Evolutionary conservation across 2,797 vertebrate genomes (phyloP).

Genomic region (Coluber constrictor): DNA sequence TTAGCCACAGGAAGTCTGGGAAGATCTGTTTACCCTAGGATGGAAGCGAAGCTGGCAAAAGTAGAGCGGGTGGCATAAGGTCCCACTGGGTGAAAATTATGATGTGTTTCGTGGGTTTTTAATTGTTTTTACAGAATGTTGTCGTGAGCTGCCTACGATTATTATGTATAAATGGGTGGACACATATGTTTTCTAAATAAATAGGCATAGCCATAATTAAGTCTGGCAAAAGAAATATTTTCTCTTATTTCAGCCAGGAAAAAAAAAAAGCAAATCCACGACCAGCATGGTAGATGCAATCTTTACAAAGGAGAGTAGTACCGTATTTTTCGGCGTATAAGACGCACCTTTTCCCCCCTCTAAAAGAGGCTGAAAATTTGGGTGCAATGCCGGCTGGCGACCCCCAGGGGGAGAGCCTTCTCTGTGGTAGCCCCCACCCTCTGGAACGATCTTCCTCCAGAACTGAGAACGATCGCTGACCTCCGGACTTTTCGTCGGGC

Average conservation of each 20-base stretch:
- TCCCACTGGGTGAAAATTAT: not conserved
- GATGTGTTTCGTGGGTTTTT: not conserved
- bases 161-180: not conserved
- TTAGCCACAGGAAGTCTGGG: not conserved
- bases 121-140: not conserved
- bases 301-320: not conserved
- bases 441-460: too few relatives aligned
- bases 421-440: too few relatives aligned
- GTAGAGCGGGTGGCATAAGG: not conserved
- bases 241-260: not conserved
- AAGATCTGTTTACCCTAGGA: not conserved
- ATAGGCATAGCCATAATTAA: not conserved
- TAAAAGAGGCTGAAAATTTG: too few relatives aligned
- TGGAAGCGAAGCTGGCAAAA: not conserved
- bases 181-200: not conserved
- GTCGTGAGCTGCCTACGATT: not conserved
- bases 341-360: too few relatives aligned
- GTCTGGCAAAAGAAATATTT: not conserved
- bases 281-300: not conserved
- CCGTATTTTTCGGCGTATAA: too few relatives aligned
- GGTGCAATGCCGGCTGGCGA: too few relatives aligned
- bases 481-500: too few relatives aligned
- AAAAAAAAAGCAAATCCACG: not conserved
- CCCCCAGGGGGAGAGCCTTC: too few relatives aligned
- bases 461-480: too few relatives aligned